Evolutionary conservation across 2,113 vertebrate genomes (phyloP), one percentile per base, ranked within the genome.

Genomic region (Eleginops maclovinus): DNA sequence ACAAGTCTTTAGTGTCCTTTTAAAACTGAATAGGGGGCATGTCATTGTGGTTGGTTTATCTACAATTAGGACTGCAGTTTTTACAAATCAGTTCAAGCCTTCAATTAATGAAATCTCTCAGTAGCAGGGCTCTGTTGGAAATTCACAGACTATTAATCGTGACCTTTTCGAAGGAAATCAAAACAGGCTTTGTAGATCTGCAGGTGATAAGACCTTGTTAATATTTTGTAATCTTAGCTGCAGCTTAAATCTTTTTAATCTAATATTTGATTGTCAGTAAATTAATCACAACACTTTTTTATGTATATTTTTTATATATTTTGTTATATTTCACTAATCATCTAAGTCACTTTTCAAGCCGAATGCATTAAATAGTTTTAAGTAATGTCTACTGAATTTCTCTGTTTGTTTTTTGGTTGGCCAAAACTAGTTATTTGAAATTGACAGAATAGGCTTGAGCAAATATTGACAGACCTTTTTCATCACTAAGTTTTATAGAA

Each of bases 1-100:
- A 61, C n/a, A 60, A 54, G 51, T 77, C 47, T 44, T 66, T 61
- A n/a, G 77, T 54, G 44, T 55, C 63, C 69, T 77, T 85, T 69
- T 69, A 59, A 81, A 75, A 40, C 41, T 72, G 63, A 49, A 24
- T 43, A 61, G 71, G 53, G 66, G 50, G 82, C 50, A 0, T 47
- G 28, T 21, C 21, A 51, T 74, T 83, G 51, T 58, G 36, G 41
- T 4, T 24, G 54, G 28, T 72, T 74, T 66, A 67, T 49, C 51
- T 66, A 58, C 9, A 0, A 56, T 46, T 60, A 31, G 26, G 43
- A 58, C 26, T 2, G 6, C 14, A 49, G 53, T 88, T 43, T 73
- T 66, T 44, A 72, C 51, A 58, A 49, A 73, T 70, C 17, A 19
- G 28, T 21, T 75, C 8, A 44, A 22, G 49, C 15, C 24, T 49